Evolutionary conservation across 2,888 invertebrate species (phyloP).

Genomic region (Dicroscelio sp.): DNA sequence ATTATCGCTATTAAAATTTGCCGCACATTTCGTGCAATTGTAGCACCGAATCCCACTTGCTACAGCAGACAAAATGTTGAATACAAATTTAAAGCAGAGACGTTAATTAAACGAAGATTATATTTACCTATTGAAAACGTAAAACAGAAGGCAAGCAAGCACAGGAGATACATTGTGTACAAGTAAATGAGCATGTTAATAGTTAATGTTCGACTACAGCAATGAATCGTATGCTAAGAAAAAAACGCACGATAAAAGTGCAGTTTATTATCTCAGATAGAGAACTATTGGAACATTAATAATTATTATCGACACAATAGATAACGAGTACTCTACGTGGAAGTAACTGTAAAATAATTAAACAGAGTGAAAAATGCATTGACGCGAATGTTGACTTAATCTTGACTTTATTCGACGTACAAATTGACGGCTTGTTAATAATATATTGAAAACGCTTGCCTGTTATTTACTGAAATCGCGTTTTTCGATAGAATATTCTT

Average conservation of each 20-base stretch:
- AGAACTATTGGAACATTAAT: background rate
- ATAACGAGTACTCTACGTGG: background rate
- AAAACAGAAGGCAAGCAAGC: background rate
- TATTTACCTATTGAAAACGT: background rate
- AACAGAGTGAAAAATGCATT: too few relatives aligned
- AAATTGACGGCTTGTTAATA: too few relatives aligned
- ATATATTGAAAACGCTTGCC: too few relatives aligned
- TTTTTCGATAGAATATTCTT: too few relatives aligned
- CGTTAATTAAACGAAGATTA: background rate
- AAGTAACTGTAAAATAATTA: background rate
- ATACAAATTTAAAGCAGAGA: background rate
- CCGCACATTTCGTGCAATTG: conserved; percentile 9
- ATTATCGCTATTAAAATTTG: conserved; percentile 1
- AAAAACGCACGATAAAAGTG: background rate
- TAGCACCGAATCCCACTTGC: conserved; percentile 27
- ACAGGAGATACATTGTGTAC: background rate
- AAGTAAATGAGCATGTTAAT: background rate
- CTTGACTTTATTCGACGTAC: too few relatives aligned
- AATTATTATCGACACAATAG: background rate
- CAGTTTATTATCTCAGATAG: background rate
- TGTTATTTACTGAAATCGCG: too few relatives aligned
- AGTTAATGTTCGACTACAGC: background rate
- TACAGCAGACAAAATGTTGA: background rate
- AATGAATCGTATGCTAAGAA: background rate
- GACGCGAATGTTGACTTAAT: too few relatives aligned